These are phyloP conservation scores for Ptyas mucosa DNA, from an alignment of 2,113 vertebrate species.

Conservation along the genomic window DNA sequence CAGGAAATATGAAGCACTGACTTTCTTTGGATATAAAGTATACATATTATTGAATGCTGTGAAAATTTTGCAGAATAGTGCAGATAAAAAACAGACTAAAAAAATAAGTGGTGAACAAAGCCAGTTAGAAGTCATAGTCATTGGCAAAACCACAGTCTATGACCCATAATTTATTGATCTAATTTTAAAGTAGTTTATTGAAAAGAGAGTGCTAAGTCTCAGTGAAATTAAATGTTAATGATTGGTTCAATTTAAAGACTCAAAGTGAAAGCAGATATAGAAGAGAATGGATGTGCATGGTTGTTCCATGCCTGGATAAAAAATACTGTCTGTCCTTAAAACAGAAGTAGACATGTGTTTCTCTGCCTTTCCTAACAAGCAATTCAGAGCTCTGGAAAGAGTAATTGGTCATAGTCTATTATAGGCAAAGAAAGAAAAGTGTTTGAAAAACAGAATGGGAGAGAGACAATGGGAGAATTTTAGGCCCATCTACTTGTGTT, in stretches of 20 bases:
- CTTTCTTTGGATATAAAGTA: background rate
- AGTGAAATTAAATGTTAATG: constrained; percentile 7
- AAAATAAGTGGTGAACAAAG: background rate
- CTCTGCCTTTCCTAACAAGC: background rate
- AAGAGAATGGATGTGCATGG: background rate
- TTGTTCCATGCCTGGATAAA: background rate
- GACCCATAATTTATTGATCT: constrained; percentile 4
- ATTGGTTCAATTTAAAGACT: background rate
- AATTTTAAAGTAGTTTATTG: constrained; percentile 2
- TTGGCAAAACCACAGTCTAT: background rate
- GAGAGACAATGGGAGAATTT: background rate
- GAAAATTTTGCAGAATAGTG: background rate
- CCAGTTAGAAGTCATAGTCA: background rate
- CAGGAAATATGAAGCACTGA: background rate
- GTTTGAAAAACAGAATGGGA: background rate
- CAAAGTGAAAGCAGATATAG: background rate
- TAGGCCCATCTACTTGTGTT: background rate
- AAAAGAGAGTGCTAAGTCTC: background rate
- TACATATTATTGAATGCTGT: background rate
- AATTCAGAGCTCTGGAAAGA: background rate
- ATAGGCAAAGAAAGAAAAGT: background rate
- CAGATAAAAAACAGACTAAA: background rate
- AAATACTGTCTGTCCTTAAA: background rate
- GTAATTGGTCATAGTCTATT: background rate
- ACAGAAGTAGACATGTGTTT: background rate